Evolutionary conservation across 2,797 vertebrate species (phyloP), one percentile per base, ranked within the genome.

Genomic region (Lacerta bilineata): DNA sequence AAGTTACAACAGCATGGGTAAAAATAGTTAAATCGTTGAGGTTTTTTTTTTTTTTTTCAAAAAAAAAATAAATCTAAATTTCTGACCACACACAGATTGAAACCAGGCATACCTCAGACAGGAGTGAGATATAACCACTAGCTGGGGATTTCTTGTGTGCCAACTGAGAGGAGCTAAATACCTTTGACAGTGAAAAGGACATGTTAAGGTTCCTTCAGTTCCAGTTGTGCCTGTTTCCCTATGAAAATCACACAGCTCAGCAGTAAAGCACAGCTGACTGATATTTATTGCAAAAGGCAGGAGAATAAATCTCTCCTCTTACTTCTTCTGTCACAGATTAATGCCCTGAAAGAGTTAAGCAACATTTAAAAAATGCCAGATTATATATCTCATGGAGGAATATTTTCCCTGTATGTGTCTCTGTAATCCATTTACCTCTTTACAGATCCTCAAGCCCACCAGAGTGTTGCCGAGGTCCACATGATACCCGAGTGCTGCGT

Each of bases 261-360:
- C 91, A 95, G 93, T 93, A 90, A 91, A 91, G 90, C 87, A 90
- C 87, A 90, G 90, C 91, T 95, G 92, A 91, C 90, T 91, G 91
- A 93, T 95, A 92, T 94, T 92, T 92, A 94, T 90, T 93, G 91
- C 85, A 90, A 80, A 66, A 82, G 92, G 88, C 77, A 80, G 91
- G 68, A 76, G 85, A 93, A 94, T 88, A 88, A 89, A 74, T 88
- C 90, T 92, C 8, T 41, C 84, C 41, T 84, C 76, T 59, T 46
- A 64, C 85, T 71, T 86, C 75, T 80, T 94, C 87, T 94, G 86
- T 93, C 94, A 94, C 91, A 95, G 74, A 92, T 94, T 94, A 85
- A 88, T 71, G 87, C 90, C 85, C 88, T 87, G 89, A 95, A 95
- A 96, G 86, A 95, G 91, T 95, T 93, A 97, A 94, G 89, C 89